Conservation (phyloP, 2,113 vertebrate species). For the Prunella himalayana region DNA sequence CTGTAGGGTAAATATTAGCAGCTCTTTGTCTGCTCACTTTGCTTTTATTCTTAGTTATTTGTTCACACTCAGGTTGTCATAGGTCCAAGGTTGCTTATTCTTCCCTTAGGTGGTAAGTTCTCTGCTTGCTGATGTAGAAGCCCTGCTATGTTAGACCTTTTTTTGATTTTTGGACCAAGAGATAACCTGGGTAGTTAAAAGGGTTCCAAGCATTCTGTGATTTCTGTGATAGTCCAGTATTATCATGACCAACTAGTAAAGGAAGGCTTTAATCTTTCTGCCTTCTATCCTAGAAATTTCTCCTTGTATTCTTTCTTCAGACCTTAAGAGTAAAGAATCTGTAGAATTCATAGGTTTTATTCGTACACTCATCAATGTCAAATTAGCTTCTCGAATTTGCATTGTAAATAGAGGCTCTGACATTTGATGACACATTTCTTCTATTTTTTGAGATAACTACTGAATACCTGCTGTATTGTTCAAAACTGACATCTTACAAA, state of each 20-base stretch:
- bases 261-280: neutral
- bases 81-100: neutral
- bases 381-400: conserved; percentile 15
- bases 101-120: neutral
- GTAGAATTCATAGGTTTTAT: neutral
- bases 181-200: neutral
- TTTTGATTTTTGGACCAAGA: neutral
- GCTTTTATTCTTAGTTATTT: neutral
- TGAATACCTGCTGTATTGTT: neutral
- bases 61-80: neutral
- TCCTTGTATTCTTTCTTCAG: neutral
- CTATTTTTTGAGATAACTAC: neutral
- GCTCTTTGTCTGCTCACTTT: neutral
- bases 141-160: neutral
- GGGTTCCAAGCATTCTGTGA: neutral
- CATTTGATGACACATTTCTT: neutral
- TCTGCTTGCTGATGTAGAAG: neutral
- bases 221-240: neutral
- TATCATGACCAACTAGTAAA: neutral
- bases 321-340: neutral
- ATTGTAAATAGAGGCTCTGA: conserved; percentile 1
- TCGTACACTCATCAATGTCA: neutral
- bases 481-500: neutral
- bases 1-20: neutral
- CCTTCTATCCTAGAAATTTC: neutral